Base-by-base conservation (phyloP, 2,888 invertebrate genomes). In the Neoascia interrupta region DNA sequence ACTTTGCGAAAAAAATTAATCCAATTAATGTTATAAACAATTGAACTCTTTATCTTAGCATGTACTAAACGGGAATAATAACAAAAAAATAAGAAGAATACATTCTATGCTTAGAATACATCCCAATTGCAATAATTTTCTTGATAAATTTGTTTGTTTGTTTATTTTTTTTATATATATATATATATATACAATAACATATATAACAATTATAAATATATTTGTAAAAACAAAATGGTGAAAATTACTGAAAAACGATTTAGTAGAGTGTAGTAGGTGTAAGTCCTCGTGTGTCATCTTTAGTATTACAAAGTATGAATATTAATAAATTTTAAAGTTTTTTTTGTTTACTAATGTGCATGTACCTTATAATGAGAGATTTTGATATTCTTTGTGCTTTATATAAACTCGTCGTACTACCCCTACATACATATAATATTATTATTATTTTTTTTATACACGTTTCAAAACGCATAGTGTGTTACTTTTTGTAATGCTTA, bases 201-300 rank as follows among this genome's bases (percentile, higher is more conserved):
- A 49, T 34, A 23, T 43, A 56, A 11, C 41, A 47, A 39, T 47
- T 45, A 64, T 49, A 64, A 26, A 13, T 37, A 51, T 37, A 53
- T 23, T 54, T 75, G 47, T 75, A 66, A 74, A 21, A 36, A 47
- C 6, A 53, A 34, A 58, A 63, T 28, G 39, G 56, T 45, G 41
- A 76, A 47, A n/a, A 58, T 37, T 63, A 66, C 66, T 56, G 47
- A 58, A 28, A 70, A 60, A 70, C 16, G 15, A 58, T 54, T 45
- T 63, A 36, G 31, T 43, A 66, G 43, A 56, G 60, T 60, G 73
- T 73, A 73, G 54, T 68, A 79, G 49, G 58, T 61, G 63, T 63
- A 63, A 79, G 66, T 43, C 60, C 61, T 79, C 61, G 79, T 79
- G 79, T 79, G 79, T 79, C 79, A 79, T 76, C 64, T 76, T 60